Base-by-base conservation (phyloP, 1,140 invertebrate species). In the Brachionus asplanchnoidis region DNA sequence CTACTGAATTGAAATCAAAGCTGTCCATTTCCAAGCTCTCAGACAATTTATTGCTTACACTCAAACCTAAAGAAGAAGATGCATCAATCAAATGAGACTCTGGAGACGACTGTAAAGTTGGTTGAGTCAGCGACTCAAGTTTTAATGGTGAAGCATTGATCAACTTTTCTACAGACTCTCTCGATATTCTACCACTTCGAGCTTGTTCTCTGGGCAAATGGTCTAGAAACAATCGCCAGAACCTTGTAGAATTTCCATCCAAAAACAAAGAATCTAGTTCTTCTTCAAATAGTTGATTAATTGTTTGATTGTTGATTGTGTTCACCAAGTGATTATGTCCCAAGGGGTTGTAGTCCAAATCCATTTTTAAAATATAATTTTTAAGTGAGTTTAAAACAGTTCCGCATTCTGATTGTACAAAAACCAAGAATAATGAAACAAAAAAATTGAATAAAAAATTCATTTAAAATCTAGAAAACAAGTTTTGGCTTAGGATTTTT, bases 1-100 rank as follows among this genome's bases (percentile, higher is more conserved):
- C 42, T 26, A 50, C 73, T 23, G 73, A 44, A 50, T 50, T 77
- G n/a, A 77, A 77, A 50, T 77, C 73, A 77, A 77, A 46, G 50
- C 46, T 77, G 26, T 50, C 11, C 14, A 11, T 36, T 77, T 77
- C 20, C 12, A 77, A 36, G 17, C 46, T 46, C 20, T 50, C 23
- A 6, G 73, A n/a, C 26, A 77, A 23, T 50, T 28, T 46, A 50
- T 20, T 23, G 20, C 42, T 50, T 6, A 77, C 73, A 26, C 73
- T 46, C 5, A 77, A 20, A 26, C 79, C 53, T 1, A 82, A n/a
- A 14, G 36, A 23, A 32, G 79, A 65, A 11, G 36, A 23, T 11
- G 53, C 79, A 23, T 82, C 79, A 20, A 82, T 60, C 28, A 44
- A 17, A 42, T 36, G 79, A 44, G 79, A 11, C 46, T 82, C 79